Conservation (phyloP, 2,797 vertebrate genomes). For the Enoplosus armatus region DNA sequence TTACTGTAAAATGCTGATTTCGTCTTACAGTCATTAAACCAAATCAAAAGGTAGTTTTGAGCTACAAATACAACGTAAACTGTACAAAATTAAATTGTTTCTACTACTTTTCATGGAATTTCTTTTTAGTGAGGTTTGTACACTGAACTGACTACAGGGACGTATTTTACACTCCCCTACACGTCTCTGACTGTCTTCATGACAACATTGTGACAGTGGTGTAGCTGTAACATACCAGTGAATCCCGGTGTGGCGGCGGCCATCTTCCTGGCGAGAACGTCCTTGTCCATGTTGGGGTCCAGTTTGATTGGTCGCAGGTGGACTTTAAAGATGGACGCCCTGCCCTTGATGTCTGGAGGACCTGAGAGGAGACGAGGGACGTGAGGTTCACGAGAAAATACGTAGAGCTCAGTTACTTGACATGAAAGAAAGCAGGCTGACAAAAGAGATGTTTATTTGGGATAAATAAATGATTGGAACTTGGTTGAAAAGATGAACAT, state of each 20-base stretch:
- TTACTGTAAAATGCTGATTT: too few relatives aligned
- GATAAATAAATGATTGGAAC: neutral
- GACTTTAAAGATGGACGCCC: constrained; percentile 89
- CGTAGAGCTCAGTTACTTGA: neutral
- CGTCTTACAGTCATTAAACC: too few relatives aligned
- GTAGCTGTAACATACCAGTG: constrained; percentile 74
- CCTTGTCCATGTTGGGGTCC: constrained; percentile 73
- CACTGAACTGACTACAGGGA: neutral
- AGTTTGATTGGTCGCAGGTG: constrained; percentile 86
- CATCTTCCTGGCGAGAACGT: constrained; percentile 84
- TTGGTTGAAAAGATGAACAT: too few relatives aligned
- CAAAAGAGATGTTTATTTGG: neutral
- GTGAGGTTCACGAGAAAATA: too few relatives aligned
- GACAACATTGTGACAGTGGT: too few relatives aligned
- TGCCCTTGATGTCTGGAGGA: constrained; percentile 88
- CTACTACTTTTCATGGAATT: too few relatives aligned
- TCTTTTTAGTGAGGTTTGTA: too few relatives aligned
- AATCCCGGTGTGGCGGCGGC: constrained; percentile 86
- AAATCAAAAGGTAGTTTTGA: too few relatives aligned
- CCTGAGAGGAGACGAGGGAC: constrained; percentile 78
- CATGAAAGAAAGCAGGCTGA: neutral
- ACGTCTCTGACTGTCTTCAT: neutral
- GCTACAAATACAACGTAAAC: too few relatives aligned
- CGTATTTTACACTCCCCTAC: neutral
- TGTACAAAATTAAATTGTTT: too few relatives aligned